Conservation (phyloP, 2,888 invertebrate genomes). For the Drosophila maculinotata region DNA sequence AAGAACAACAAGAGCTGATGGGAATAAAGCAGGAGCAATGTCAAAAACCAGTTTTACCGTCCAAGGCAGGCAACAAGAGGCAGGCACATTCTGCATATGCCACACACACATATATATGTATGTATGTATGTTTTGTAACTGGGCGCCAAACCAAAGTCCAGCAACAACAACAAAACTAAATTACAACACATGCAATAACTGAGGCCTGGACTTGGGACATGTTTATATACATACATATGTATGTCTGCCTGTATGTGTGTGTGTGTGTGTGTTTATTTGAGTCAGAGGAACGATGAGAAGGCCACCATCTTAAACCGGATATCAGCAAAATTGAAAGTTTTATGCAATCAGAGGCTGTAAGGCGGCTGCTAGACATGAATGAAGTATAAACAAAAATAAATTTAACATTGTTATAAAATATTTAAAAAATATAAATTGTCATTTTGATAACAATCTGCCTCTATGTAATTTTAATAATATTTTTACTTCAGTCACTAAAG, state of each 20-base stretch:
- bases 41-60: conserved; percentile 63
- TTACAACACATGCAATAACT: conserved; percentile 29
- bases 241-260: conserved; percentile 1
- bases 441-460: too few species aligned
- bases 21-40: conserved; percentile 55
- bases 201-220: too few species aligned
- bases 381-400: not conserved
- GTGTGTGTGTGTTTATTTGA: conserved; percentile 3
- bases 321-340: conserved; percentile 75
- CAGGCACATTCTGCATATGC: conserved; percentile 52
- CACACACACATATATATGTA: conserved; percentile 11
- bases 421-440: too few species aligned
- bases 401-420: too few species aligned
- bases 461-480: too few species aligned
- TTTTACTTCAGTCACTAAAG: too few species aligned
- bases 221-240: not conserved
- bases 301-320: conserved; percentile 68
- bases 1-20: conserved; percentile 25
- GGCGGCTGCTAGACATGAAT: conserved; percentile 7
- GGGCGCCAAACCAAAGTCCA: conserved; percentile 36
- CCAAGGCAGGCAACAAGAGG: conserved; percentile 50
- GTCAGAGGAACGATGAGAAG: conserved; percentile 50
- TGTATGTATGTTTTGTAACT: conserved; percentile 1
- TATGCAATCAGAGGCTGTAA: conserved; percentile 39
- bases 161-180: conserved; percentile 22